phyloP scores from a whole-genome alignment of 1,140 invertebrate species.

The Scaptomyza pallida region DNA sequence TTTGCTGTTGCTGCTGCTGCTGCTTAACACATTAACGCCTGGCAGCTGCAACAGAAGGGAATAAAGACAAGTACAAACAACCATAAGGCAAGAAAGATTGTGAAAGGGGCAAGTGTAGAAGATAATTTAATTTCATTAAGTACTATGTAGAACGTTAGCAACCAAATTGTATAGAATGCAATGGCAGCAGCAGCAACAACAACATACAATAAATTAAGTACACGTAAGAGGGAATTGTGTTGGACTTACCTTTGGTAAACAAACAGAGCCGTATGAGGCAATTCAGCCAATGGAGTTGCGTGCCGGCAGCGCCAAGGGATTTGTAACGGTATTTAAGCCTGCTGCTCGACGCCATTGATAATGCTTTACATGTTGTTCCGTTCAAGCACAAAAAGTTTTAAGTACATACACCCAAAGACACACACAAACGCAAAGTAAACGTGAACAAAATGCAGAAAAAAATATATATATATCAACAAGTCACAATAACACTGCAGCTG shows the following conservation, averaged over 20 bases:
- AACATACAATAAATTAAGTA: conserved; percentile 28
- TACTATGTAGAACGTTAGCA: conserved; percentile 30
- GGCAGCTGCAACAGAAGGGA: conserved; percentile 14
- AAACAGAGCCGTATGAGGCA: conserved; percentile 63
- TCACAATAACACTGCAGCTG: conserved; percentile 14
- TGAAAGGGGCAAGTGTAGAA: neutral
- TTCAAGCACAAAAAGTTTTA: neutral
- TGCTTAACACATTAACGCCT: conserved; percentile 26
- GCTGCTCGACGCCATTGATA: conserved; percentile 60
- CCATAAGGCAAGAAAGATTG: neutral
- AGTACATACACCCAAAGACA: neutral
- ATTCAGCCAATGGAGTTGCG: conserved; percentile 55
- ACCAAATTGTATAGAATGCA: neutral
- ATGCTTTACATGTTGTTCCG: conserved; percentile 55
- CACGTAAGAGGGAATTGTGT: conserved; percentile 1
- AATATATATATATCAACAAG: conserved; percentile 25
- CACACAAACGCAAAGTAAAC: neutral
- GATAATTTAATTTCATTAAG: conserved; percentile 67
- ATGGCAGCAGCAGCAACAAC: neutral
- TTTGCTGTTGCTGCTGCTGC: neutral
- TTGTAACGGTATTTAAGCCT: conserved; percentile 44
- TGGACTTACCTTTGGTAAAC: conserved; percentile 60
- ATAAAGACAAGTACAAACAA: too few species aligned
- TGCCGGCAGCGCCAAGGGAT: conserved; percentile 49
- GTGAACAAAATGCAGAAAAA: conserved; percentile 30